Evolutionary conservation across 2,797 vertebrate genomes (phyloP), one percentile per base, ranked within the genome.

Genomic region (Pseudomugil gertrudae): DNA sequence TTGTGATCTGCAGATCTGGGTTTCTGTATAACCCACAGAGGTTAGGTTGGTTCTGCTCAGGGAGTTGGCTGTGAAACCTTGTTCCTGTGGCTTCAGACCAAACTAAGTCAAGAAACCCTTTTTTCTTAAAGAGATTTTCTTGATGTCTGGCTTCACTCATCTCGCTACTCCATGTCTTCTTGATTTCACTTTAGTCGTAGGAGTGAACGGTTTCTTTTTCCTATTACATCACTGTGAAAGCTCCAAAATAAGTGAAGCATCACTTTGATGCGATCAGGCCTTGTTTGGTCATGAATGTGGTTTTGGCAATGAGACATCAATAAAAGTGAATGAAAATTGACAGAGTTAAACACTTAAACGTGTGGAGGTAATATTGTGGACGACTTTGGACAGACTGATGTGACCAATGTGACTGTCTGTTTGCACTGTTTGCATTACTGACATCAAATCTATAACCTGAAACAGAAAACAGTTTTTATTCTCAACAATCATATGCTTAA

Each of bases 1-100:
- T 58, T 80, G 68, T 11, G 56, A 72, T 79, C 72, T 76, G 76
- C 24, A 53, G 70, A 58, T 83, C 76, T 81, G 76, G 74, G 77
- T 85, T 32, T 79, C 68, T 54, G 32, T 83, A 82, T 74, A 80
- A 75, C 74, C 61, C 63, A 9, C 76, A 80, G 79, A 85, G 80
- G 78, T 82, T 81, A 75, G 35, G 47, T 69, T 30, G 71, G 74
- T 80, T 88, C 81, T 84, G 84, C 72, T 87, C 75, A 52, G 68
- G 79, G 80, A 76, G 76, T 88, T 90, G 88, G 90, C 88, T 86
- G 87, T 88, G 85, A 91, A 91, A 74, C 70, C 47, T 66, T 56
- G 83, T 80, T 83, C 69, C 72, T 91, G 85, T 84, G 85, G 89
- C 77, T 84, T 86, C 66, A 54, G 71, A 80, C 74, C 69, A 80